Evolutionary conservation across 2,888 invertebrate species (phyloP), one percentile per base, ranked within the genome.

Genomic region (Tachina lurida): DNA sequence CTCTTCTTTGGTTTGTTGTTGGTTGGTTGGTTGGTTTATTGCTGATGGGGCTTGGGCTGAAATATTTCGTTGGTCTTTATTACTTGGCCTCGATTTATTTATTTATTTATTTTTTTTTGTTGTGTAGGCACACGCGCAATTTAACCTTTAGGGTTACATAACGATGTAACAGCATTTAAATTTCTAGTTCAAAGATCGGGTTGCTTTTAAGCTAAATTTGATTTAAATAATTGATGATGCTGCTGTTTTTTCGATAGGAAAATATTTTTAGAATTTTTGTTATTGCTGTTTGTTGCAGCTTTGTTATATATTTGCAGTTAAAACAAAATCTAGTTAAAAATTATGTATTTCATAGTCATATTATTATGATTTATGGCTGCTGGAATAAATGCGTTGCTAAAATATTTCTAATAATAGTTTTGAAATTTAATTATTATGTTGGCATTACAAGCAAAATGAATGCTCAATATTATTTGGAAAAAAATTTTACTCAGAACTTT

Each of bases 291-390:
- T 3, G 63, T 31, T 58, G 65, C 19, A 60, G 41, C 39, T 15
- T 63, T 73, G 52, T 63, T 22, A 31, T 54, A 74, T 56, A 74
- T 62, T 83, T 71, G 41, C 31, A 70, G 19, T 13, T 52, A 45
- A 68, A 58, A 74, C 71, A 2, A 10, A 10, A 31, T 31, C 39
- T 62, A 74, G 52, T 67, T 80, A 68, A 70, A 68, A 86, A 68
- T 80, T 77, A 76, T 31, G 3, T 31, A 31, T 65, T 77, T 76
- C 8, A 5, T 31, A 31, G 5, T 31, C 39, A 87, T 79, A 84
- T 81, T 78, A 71, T 82, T 75, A 82, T 87, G 78, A 87, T 80
- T 83, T 75, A 84, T 84, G 74, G 22, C 12, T 10, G 22, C 12
- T 10, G 19, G 43, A 78, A 74, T 63, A 47, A 56, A 71, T 49